These are phyloP conservation scores for Leptestheria dahalacensis DNA, from an alignment of 1,140 invertebrate genomes.

Conservation along the genomic window DNA sequence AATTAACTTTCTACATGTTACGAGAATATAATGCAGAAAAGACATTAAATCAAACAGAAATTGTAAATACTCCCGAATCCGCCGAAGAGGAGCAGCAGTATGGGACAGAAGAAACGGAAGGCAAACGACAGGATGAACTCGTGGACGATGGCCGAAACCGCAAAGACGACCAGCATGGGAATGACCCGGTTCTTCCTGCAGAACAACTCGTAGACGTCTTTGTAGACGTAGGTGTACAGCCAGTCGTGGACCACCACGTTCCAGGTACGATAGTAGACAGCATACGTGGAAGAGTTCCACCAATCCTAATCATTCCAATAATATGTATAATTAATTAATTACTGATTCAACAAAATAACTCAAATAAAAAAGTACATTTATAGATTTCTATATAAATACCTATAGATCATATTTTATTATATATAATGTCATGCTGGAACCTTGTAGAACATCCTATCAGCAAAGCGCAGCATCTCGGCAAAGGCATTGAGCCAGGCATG, in stretches of 20 bases:
- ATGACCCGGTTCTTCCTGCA: slow-evolving; percentile 18
- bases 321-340: slow-evolving; percentile 1
- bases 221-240: slow-evolving; percentile 83
- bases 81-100: slow-evolving; percentile 55
- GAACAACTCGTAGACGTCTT: slow-evolving; percentile 50
- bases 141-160: slow-evolving; percentile 54
- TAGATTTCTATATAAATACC: background rate
- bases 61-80: slow-evolving; percentile 34
- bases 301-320: slow-evolving; percentile 60
- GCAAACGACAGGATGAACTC: slow-evolving; percentile 66
- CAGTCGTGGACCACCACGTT: slow-evolving; percentile 89
- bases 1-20: background rate
- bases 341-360: background rate
- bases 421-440: no score
- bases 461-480: slow-evolving; percentile 72
- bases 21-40: background rate
- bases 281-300: slow-evolving; percentile 79
- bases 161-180: slow-evolving; percentile 37
- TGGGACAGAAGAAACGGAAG: slow-evolving; percentile 73
- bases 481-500: slow-evolving; percentile 80
- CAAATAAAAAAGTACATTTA: no score
- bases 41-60: background rate
- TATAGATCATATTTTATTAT: no score
- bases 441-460: slow-evolving; percentile 68
- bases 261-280: slow-evolving; percentile 77